A percentile compares a stretch with the other conserved stretches of the same genome.
Evolutionary conservation across 2,113 vertebrate genomes (phyloP).

Genomic region (Hucho hucho): DNA sequence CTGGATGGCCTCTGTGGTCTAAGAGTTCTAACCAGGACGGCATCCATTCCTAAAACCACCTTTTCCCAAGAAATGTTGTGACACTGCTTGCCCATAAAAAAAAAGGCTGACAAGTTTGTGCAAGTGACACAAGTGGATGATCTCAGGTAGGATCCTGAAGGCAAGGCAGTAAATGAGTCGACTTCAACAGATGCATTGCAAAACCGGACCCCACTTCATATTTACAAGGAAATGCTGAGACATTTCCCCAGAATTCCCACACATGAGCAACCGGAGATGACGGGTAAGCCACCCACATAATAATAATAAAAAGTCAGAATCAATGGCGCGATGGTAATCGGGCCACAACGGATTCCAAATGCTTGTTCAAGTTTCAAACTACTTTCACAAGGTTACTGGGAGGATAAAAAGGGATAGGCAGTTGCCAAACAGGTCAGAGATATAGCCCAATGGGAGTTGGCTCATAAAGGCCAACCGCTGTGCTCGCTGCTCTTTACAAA

Average conservation of each 20-base stretch:
- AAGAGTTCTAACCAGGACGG: neutral
- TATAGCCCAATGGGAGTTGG: constrained; percentile 33
- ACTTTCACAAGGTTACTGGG: constrained; percentile 16
- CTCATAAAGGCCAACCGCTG: constrained; percentile 34
- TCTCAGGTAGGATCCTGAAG: too few relatives aligned
- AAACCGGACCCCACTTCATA: constrained; percentile 2
- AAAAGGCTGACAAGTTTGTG: constrained; percentile 56
- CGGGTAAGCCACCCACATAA: constrained; percentile 11
- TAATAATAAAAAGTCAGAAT: neutral
- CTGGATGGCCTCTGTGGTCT: neutral
- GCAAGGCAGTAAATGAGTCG: neutral
- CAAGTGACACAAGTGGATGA: constrained; percentile 59
- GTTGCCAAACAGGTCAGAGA: constrained; percentile 40
- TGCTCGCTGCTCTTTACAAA: constrained; percentile 18
- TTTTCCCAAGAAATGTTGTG: constrained; percentile 26
- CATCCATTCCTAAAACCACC: constrained; percentile 19
- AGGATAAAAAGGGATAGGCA: constrained; percentile 3
- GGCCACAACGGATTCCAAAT: constrained; percentile 12
- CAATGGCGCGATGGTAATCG: constrained; percentile 13
- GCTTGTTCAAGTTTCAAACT: constrained; percentile 17
- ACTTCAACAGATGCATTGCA: neutral
- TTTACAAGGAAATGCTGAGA: neutral
- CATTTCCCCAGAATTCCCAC: neutral
- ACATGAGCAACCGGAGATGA: neutral
- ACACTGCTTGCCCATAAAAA: too few relatives aligned